Base-by-base conservation (phyloP, 2,888 invertebrate species). In the Andrena haemorrhoa region DNA sequence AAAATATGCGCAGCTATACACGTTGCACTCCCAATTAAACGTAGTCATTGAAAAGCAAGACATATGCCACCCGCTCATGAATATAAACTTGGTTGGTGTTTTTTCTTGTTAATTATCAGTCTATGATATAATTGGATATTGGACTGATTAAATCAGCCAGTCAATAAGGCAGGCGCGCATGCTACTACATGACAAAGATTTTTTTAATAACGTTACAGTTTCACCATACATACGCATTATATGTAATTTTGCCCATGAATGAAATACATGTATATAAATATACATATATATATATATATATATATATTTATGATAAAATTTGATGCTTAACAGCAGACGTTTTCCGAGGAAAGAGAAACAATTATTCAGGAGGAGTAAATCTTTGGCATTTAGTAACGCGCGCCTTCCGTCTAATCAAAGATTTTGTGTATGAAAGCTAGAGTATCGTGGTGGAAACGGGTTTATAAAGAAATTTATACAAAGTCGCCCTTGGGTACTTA, bases 71-170 rank as follows among this genome's bases (percentile, higher is more conserved):
- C 80, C 72, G 84, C 78, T 81, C 73, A 73, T 77, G 66, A 69
- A 86, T 75, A 84, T 81, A 78, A 85, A 84, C 66, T 85, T 75
- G 85, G 69, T 85, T 85, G 88, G 87, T 87, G 87, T 87, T 87
- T 86, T 49, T 78, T 81, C 78, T 84, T 85, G 83, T 88, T 86
- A 87, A 88, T 89, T 87, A 89, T 92, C 92, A 92, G 92, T 92
- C 92, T 91, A 91, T 91, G 86, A 91, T 89, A 86, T 91, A 91
- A 89, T 88, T 91, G 89, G 88, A 86, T 89, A 89, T 87, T 88
- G 75, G 86, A 89, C 86, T 82, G 85, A 82, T 71, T 78, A 75
- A 83, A 77, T 89, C 89, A 87, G 89, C 88, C 89, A 82, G 75
- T 79, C 70, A 79, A 86, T 88, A 89, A 88, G 89, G 86, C 86